These are phyloP conservation scores for Drosophila engyochracea DNA, from an alignment of 2,888 invertebrate genomes.

Conservation along the genomic window DNA sequence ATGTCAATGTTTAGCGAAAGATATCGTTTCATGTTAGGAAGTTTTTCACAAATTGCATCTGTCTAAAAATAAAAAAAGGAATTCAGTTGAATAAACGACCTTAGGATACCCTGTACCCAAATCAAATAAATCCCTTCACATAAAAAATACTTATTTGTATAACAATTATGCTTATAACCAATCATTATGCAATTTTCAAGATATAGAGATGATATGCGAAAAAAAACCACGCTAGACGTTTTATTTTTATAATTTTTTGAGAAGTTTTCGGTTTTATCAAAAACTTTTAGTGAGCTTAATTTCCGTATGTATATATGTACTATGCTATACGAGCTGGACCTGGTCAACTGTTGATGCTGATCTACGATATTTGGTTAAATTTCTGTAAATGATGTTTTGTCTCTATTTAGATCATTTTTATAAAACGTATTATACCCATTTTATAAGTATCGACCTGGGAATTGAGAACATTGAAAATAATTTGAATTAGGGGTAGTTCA, in stretches of 20 bases:
- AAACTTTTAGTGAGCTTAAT: background rate
- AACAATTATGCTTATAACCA: background rate
- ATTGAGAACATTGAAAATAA: background rate
- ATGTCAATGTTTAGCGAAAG: background rate
- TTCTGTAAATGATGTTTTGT: background rate
- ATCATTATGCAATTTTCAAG: background rate
- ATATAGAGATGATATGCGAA: background rate
- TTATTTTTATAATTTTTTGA: background rate
- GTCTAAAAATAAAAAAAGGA: background rate
- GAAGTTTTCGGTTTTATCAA: background rate
- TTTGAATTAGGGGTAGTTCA: background rate
- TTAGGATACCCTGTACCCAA: background rate
- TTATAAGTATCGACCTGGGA: background rate
- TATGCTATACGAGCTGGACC: background rate
- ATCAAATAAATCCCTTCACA: background rate
- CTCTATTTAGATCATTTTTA: background rate
- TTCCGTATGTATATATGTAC: background rate
- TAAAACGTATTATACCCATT: background rate
- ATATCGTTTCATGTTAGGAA: background rate
- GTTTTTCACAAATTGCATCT: background rate
- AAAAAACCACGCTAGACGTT: background rate
- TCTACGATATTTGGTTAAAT: background rate
- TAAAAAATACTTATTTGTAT: background rate
- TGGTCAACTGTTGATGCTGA: background rate
- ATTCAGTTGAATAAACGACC: background rate